These are phyloP conservation scores for Augochlora pura DNA, from an alignment of 1,140 invertebrate genomes.

Conservation along the genomic window DNA sequence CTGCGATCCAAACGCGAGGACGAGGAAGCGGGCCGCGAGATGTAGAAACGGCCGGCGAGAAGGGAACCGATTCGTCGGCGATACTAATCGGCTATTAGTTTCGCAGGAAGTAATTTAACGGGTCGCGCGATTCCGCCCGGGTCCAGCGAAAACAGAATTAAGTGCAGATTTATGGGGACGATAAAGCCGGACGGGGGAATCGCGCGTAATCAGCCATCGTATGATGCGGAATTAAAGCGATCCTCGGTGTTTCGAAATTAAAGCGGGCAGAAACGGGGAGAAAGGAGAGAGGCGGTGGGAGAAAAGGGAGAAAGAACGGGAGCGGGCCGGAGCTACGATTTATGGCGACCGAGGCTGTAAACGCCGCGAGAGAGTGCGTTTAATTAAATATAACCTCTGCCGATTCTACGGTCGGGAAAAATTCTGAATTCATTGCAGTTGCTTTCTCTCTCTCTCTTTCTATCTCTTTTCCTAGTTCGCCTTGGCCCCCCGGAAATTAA, in stretches of 20 bases:
- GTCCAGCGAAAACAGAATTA: conserved; percentile 33
- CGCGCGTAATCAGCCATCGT: conserved; percentile 32
- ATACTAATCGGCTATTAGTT: conserved; percentile 35
- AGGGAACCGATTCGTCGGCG: background rate
- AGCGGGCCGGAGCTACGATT: background rate
- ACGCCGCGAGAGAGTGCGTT: background rate
- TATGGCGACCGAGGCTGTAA: background rate
- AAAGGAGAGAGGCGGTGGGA: no score
- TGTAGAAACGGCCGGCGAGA: no score
- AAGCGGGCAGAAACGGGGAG: background rate
- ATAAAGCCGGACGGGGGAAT: conserved; percentile 6
- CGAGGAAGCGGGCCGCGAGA: no score
- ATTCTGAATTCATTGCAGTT: background rate
- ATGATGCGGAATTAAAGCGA: conserved; percentile 17
- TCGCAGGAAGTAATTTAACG: conserved; percentile 18
- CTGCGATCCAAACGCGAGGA: background rate
- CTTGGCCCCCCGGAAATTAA: conserved; percentile 8
- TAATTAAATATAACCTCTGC: conserved; percentile 28
- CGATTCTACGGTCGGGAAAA: background rate
- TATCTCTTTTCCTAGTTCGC: no score
- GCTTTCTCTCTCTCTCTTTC: no score
- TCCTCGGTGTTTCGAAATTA: background rate
- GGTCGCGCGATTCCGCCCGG: background rate
- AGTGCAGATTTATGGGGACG: conserved; percentile 23
- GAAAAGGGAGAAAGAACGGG: background rate